These are phyloP conservation scores for Notiomystis cincta DNA, from an alignment of 2,113 vertebrate species.

Conservation along the genomic window DNA sequence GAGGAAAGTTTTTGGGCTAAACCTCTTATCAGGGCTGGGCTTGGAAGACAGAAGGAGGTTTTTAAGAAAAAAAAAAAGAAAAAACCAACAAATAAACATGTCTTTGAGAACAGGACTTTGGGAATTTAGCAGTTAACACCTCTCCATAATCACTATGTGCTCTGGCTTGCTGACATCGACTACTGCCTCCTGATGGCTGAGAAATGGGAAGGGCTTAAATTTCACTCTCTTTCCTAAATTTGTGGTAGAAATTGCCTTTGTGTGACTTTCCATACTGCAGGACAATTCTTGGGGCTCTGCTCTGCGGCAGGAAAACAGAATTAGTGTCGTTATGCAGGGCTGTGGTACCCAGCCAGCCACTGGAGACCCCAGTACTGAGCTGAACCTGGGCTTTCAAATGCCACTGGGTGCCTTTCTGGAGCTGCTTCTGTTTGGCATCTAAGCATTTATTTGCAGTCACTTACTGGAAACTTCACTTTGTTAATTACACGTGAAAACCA, in stretches of 20 bases:
- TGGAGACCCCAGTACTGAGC: not conserved
- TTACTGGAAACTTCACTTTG: not conserved
- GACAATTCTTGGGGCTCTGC: not conserved
- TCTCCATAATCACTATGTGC: not conserved
- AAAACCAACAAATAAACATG: not conserved
- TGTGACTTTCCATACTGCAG: not conserved
- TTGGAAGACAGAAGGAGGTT: not conserved
- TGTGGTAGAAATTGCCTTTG: not conserved
- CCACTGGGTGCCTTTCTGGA: not conserved
- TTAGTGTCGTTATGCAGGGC: rapidly evolving
- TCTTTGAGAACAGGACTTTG: not conserved
- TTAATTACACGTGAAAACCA: not conserved
- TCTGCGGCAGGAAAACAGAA: not conserved
- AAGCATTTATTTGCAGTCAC: not conserved
- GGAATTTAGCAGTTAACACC: not conserved
- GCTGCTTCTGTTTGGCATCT: not conserved
- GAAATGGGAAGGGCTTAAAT: not conserved
- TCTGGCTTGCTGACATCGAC: not conserved
- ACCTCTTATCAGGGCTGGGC: not conserved
- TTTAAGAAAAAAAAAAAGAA: no score
- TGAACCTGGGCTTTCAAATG: not conserved
- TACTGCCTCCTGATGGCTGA: not conserved
- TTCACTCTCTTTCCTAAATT: not conserved
- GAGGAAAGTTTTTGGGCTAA: not conserved
- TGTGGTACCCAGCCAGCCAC: not conserved